Conservation (phyloP, 2,888 invertebrate genomes). For the Dinocampus coccinellae region DNA sequence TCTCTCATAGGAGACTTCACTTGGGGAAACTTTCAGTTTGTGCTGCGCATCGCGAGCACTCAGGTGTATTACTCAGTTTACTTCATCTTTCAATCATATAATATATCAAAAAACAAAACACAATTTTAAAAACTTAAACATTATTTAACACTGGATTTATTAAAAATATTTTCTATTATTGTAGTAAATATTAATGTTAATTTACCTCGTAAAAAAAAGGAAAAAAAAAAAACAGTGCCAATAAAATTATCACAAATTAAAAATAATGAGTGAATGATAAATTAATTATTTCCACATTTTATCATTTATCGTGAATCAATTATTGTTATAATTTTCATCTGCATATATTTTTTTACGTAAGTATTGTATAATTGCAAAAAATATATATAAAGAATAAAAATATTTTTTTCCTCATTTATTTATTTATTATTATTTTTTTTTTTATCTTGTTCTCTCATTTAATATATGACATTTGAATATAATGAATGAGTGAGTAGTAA, state of each 20-base stretch:
- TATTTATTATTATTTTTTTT: neutral
- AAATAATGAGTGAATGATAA: too few relatives aligned
- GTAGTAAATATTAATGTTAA: neutral
- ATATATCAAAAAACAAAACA: neutral
- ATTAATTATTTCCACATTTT: neutral
- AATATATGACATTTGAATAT: neutral
- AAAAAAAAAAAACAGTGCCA: neutral
- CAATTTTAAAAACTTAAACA: neutral
- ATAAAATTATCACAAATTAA: too few relatives aligned
- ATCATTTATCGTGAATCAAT: neutral
- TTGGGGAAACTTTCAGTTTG: constrained; percentile 60
- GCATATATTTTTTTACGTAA: neutral
- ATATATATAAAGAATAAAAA: too few relatives aligned
- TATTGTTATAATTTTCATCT: neutral
- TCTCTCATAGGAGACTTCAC: constrained; percentile 35
- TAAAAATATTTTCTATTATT: neutral
- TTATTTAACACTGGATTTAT: neutral
- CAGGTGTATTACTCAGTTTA: constrained; percentile 19
- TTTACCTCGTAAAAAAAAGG: neutral
- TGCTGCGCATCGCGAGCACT: constrained; percentile 51
- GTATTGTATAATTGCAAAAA: neutral
- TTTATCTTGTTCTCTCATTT: neutral
- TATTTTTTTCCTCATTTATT: neutral
- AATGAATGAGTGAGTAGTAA: neutral
- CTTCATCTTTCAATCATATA: neutral